These are phyloP conservation scores for Magallana angulata DNA, from an alignment of 1,140 invertebrate genomes.

Conservation along the genomic window DNA sequence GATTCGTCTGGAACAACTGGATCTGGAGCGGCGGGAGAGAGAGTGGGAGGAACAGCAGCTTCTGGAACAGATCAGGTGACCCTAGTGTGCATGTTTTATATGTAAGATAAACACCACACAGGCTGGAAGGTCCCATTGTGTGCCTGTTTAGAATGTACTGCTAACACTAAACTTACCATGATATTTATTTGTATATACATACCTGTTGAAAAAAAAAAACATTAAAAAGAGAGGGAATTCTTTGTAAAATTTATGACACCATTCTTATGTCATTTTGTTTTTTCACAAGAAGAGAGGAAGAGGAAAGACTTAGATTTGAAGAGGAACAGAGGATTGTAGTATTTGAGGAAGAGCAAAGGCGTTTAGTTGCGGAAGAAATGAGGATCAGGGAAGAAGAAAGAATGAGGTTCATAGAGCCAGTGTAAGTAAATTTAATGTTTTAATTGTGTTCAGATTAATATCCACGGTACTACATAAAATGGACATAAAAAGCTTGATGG, in stretches of 20 bases:
- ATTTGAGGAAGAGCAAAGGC: slow-evolving; percentile 18
- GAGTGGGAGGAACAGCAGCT: slow-evolving; percentile 37
- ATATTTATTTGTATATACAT: too few species aligned
- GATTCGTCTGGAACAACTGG: slow-evolving; percentile 29
- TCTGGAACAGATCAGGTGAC: slow-evolving; percentile 35
- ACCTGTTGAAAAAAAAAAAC: too few species aligned
- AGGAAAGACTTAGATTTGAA: slow-evolving; percentile 37
- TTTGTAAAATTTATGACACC: neutral
- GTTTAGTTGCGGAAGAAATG: slow-evolving; percentile 11
- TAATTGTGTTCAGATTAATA: too few species aligned
- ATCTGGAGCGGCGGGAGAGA: neutral
- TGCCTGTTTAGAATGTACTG: too few species aligned
- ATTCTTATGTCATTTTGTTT: neutral
- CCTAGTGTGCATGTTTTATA: too few species aligned
- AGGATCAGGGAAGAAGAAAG: slow-evolving; percentile 30
- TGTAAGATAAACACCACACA: too few species aligned
- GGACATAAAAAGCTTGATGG: neutral
- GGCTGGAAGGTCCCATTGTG: too few species aligned
- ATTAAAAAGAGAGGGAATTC: neutral
- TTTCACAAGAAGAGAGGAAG: slow-evolving; percentile 15
- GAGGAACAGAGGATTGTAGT: slow-evolving; percentile 30
- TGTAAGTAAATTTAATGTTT: neutral
- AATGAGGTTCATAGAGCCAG: neutral
- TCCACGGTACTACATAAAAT: neutral
- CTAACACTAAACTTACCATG: too few species aligned